Conservation (phyloP, 2,113 vertebrate species). For the Bubo blakistoni region DNA sequence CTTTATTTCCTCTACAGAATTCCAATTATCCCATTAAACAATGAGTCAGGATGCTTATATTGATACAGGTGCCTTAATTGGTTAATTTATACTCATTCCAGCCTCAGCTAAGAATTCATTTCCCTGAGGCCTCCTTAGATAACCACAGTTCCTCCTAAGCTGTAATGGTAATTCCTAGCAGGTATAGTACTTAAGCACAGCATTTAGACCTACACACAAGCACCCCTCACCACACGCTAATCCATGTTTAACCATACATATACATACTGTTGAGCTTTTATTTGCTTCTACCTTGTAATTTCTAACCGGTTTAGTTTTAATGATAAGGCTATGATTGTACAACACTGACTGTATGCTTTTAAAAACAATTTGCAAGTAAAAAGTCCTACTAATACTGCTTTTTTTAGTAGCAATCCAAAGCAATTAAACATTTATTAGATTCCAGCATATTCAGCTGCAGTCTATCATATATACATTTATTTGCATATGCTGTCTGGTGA, state of each 20-base stretch:
- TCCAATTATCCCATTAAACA: conserved; percentile 56
- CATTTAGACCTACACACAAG: neutral
- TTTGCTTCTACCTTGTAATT: neutral
- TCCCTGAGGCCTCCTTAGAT: neutral
- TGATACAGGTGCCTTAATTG: conserved; percentile 50
- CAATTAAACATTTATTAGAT: conserved; percentile 18
- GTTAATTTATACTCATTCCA: conserved; percentile 31
- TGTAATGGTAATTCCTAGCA: neutral
- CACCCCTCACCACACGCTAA: neutral
- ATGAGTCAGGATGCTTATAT: conserved; percentile 40
- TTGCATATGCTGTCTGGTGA: conserved; percentile 7
- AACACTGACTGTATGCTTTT: neutral
- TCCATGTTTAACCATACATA: neutral
- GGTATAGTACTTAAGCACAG: neutral
- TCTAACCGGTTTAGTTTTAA: neutral
- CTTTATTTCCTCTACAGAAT: conserved; percentile 42
- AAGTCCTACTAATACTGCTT: neutral
- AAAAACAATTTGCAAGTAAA: neutral
- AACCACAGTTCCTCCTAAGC: neutral
- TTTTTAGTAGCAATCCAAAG: conserved; percentile 8
- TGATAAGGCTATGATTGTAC: neutral
- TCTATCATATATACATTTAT: conserved; percentile 2
- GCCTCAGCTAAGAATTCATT: neutral
- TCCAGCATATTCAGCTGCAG: conserved; percentile 4
- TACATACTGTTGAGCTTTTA: neutral